phyloP scores from a whole-genome alignment of 2,888 invertebrate species.

The Aromia moschata region DNA sequence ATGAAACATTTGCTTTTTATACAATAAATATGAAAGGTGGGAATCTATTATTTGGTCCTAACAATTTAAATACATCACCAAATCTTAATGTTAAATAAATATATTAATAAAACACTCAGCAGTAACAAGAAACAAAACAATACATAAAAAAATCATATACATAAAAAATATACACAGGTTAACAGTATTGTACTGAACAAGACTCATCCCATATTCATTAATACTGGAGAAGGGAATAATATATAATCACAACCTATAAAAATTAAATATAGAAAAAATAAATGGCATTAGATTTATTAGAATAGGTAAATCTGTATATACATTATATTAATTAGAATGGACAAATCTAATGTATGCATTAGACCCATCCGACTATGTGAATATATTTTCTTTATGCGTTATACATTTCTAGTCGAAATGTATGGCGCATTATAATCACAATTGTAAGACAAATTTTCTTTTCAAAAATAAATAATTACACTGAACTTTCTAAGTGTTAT shows the following conservation, averaged over 20 bases:
- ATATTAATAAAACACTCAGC: conserved; percentile 42
- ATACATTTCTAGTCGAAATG: too few relatives aligned
- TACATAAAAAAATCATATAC: conserved; percentile 47
- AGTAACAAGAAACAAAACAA: conserved; percentile 46
- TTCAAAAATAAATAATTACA: too few relatives aligned
- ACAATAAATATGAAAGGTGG: conserved; percentile 56
- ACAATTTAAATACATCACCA: conserved; percentile 55
- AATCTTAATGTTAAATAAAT: conserved; percentile 37
- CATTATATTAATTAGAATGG: conserved; percentile 28
- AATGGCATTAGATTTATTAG: too few relatives aligned
- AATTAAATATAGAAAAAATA: conserved; percentile 39
- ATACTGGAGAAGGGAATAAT: conserved; percentile 46
- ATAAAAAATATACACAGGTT: conserved; percentile 44
- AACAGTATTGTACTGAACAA: conserved; percentile 42
- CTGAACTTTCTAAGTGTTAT: too few relatives aligned
- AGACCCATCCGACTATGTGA: too few relatives aligned
- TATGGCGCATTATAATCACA: too few relatives aligned
- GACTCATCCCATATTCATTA: conserved; percentile 35
- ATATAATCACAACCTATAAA: conserved; percentile 44
- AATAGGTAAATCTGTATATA: too few relatives aligned
- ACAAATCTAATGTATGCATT: conserved; percentile 31
- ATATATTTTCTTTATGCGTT: too few relatives aligned
- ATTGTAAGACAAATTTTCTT: too few relatives aligned
- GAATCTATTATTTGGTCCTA: conserved; percentile 59
- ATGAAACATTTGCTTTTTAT: conserved; percentile 45